Base-by-base conservation (phyloP, 1,140 invertebrate species). In the Plodia interpunctella region DNA sequence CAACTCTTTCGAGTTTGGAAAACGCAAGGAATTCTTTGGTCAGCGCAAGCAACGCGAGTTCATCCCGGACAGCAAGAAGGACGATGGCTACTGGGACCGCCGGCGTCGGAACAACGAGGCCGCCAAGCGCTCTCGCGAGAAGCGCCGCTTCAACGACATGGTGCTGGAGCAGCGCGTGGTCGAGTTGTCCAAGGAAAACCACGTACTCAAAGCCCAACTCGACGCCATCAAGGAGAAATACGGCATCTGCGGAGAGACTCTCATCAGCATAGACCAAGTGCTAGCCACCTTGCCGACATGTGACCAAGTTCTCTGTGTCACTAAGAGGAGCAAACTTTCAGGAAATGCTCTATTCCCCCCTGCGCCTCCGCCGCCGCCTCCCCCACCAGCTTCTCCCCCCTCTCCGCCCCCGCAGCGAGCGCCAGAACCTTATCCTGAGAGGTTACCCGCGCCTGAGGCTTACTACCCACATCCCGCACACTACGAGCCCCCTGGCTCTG, bases 71-170 rank as follows among this genome's bases (percentile, higher is more conserved):
- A 97, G 94, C 82, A 98, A 98, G 77, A 99, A 99, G 83, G 98
- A 99, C 76, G 96, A 98, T 70, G 96, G 95, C 70, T 99, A 99
- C 88, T 99, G 98, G 98, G 97, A 99, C 86, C 92, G 98, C 25
- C 92, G 98, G 44, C 91, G 97, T 44, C 93, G 97, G 28, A 99
- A 99, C 89, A 99, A 99, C 87, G 98, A 99, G 84, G 96, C 98
- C 0, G 98, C 97, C 21, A 97, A 98, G 79, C 90, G 97, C 5
- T 98, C 97, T 1, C 92, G 98, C 0, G 98, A 99, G 85, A 99
- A 99, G 90, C 92, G 98, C 15, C 93, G 98, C 10, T 95, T 98
- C 90, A 98, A 99, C 80, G 98, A 99, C 84, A 97, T 99, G 96
- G 97, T 98, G 0, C 90, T 99, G 9, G 97, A 99, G 80, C 96